Evolutionary conservation across 37 sponge, comb jelly and placozoan species (phyloP).

Genomic region (Beroe forskalii): DNA sequence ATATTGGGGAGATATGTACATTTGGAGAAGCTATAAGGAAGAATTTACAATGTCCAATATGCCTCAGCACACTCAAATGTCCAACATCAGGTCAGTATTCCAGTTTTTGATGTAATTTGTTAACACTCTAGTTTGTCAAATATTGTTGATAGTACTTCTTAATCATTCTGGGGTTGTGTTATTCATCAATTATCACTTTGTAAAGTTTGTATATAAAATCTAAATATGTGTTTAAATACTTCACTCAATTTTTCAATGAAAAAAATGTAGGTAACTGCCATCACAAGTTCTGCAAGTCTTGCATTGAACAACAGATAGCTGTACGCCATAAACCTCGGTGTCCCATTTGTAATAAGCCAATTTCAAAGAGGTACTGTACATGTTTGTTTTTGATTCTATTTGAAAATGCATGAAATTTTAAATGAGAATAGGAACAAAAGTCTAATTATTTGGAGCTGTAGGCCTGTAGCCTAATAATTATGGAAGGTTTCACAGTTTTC

Average conservation of each 20-base stretch:
- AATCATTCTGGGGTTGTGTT: too few species aligned
- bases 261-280: conserved; percentile 8
- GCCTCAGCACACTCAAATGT: background rate
- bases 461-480: too few species aligned
- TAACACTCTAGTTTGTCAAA: background rate
- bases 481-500: too few species aligned
- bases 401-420: too few species aligned
- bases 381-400: too few species aligned
- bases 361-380: conserved; percentile 36
- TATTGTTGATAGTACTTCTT: too few species aligned
- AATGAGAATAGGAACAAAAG: too few species aligned
- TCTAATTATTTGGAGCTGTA: too few species aligned
- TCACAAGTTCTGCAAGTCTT: conserved; percentile 20
- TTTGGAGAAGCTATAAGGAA: conserved; percentile 35
- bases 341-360: conserved; percentile 46
- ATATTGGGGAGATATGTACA: background rate
- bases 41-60: conserved; percentile 51
- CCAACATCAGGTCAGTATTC: conserved; percentile 27
- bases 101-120: background rate
- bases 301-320: conserved; percentile 32
- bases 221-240: too few species aligned
- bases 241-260: too few species aligned
- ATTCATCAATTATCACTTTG: too few species aligned
- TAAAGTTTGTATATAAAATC: too few species aligned
- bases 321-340: conserved; percentile 1